Evolutionary conservation across 2,797 vertebrate species (phyloP).

Genomic region (Brotula barbata): DNA sequence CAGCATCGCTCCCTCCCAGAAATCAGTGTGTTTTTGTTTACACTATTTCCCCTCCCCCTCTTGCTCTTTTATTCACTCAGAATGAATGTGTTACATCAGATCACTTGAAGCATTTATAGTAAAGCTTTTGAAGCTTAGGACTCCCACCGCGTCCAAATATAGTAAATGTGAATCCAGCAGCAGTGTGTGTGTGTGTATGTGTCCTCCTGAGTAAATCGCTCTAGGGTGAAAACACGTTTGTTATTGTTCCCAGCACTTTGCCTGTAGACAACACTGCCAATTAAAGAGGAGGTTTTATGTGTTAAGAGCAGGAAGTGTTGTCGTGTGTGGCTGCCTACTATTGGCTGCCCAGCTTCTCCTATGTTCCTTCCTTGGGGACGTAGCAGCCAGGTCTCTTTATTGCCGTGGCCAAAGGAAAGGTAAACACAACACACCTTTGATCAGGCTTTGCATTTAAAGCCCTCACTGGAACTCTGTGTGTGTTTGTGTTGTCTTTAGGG

Average conservation of each 20-base stretch:
- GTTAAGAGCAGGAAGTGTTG: constrained; percentile 76
- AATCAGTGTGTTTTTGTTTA: constrained; percentile 66
- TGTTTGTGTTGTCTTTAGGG: constrained; percentile 13
- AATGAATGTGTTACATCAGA: constrained; percentile 70
- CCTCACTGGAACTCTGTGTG: constrained; percentile 56
- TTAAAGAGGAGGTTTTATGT: constrained; percentile 78
- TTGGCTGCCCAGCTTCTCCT: constrained; percentile 67
- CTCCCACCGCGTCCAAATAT: constrained; percentile 76
- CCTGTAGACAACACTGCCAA: constrained; percentile 73
- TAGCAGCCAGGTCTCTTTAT: constrained; percentile 62
- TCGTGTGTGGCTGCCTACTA: constrained; percentile 63
- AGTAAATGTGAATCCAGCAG: constrained; percentile 70
- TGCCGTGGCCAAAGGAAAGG: constrained; percentile 69
- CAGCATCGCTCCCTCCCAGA: constrained; percentile 18
- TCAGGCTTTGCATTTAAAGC: constrained; percentile 62
- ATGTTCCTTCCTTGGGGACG: constrained; percentile 63
- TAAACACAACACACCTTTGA: constrained; percentile 77
- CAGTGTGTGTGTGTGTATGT: constrained; percentile 28
- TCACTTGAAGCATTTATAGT: constrained; percentile 73
- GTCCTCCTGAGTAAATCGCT: constrained; percentile 66
- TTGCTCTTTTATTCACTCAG: constrained; percentile 48
- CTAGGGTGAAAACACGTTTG: constrained; percentile 76
- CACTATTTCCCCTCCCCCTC: constrained; percentile 22
- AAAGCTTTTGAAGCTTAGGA: constrained; percentile 75
- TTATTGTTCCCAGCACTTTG: constrained; percentile 77